Evolutionary conservation across 2,113 vertebrate species (phyloP).

Genomic region (Lepisosteus osseus): DNA sequence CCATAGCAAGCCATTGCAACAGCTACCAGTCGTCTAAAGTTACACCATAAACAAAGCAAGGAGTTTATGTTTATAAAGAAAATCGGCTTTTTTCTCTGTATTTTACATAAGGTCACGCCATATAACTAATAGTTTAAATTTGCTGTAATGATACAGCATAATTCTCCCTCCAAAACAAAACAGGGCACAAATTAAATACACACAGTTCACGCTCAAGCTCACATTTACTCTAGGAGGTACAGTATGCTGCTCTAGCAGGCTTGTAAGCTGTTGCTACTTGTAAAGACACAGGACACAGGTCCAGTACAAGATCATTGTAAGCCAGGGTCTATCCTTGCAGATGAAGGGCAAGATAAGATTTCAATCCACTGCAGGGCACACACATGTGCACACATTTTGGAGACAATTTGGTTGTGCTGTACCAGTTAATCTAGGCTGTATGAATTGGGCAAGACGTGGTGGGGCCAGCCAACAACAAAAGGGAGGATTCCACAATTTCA

Average conservation of each 20-base stretch:
- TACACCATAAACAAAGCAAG: not conserved
- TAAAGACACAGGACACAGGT: conserved; percentile 59
- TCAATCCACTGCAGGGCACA: too few species aligned
- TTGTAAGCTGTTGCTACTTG: conserved; percentile 60
- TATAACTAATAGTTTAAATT: not conserved
- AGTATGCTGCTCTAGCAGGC: conserved; percentile 48
- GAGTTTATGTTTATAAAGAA: too few species aligned
- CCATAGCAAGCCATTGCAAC: not conserved
- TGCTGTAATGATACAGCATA: not conserved
- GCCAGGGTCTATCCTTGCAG: too few species aligned
- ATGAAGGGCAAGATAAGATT: too few species aligned
- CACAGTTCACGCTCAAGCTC: conserved; percentile 18
- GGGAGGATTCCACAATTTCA: not conserved
- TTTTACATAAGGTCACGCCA: conserved; percentile 7
- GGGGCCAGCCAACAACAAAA: conserved; percentile 19
- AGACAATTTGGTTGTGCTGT: too few species aligned
- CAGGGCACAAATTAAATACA: conserved; percentile 30
- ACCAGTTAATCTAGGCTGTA: too few species aligned
- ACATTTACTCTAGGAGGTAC: conserved; percentile 36
- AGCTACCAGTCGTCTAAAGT: not conserved
- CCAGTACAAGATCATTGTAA: too few species aligned
- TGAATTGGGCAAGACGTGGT: conserved; percentile 14
- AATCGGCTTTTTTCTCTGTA: not conserved
- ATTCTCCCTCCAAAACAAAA: conserved; percentile 30
- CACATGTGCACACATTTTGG: too few species aligned